These are phyloP conservation scores for Glomeris marginata DNA, from an alignment of 2,888 invertebrate species.

Conservation along the genomic window DNA sequence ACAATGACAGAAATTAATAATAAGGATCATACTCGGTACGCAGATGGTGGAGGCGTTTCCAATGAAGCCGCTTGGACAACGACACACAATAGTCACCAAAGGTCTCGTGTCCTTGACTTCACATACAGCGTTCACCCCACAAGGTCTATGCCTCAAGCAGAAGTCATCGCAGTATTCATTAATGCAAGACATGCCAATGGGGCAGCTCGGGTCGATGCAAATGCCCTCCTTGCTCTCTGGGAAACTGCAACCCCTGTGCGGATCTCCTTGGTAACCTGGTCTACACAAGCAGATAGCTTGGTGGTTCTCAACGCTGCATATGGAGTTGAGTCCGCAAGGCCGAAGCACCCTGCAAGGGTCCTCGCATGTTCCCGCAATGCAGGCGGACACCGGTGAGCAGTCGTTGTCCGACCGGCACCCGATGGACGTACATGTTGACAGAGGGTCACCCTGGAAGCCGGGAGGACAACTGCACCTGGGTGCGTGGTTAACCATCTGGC, in stretches of 20 bases:
- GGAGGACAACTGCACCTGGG: constrained; percentile 67
- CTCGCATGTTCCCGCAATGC: constrained; percentile 76
- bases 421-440: constrained; percentile 7
- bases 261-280: constrained; percentile 39
- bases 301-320: constrained; percentile 62
- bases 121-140: constrained; percentile 62
- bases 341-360: constrained; percentile 40
- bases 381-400: constrained; percentile 71
- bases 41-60: constrained; percentile 15
- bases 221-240: constrained; percentile 36
- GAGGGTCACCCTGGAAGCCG: constrained; percentile 35
- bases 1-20: constrained; percentile 1
- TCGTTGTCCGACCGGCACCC: constrained; percentile 33
- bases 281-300: constrained; percentile 72
- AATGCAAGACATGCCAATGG: constrained; percentile 67
- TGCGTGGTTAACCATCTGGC: constrained; percentile 54
- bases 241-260: constrained; percentile 12
- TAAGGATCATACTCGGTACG: constrained; percentile 7
- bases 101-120: constrained; percentile 62
- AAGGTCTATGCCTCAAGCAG: constrained; percentile 45
- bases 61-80: constrained; percentile 54
- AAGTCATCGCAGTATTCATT: constrained; percentile 63
- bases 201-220: constrained; percentile 54
- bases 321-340: constrained; percentile 55
- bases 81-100: constrained; percentile 67